Percentiles rank a stretch among this genome's conserved stretches.
Evolutionary conservation across 2,113 vertebrate genomes (phyloP).

Genomic region (Poeciliopsis turrubarensis): DNA sequence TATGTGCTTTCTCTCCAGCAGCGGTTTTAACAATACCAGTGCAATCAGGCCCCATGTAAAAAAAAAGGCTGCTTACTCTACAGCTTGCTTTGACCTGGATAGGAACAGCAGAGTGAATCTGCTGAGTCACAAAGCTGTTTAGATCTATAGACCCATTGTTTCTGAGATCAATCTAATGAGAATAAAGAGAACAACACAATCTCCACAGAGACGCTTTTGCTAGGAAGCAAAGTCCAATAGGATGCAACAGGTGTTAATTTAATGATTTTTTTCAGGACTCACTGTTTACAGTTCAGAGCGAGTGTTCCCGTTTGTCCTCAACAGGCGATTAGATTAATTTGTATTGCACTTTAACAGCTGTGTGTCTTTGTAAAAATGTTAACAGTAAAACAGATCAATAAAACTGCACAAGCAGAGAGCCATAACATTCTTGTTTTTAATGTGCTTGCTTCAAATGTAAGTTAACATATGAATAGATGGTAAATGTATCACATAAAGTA

Average conservation of each 20-base stretch:
- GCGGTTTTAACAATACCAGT: slow-evolving; percentile 35
- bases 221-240: slow-evolving; percentile 14
- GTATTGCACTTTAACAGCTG: not conserved
- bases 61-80: slow-evolving; percentile 12
- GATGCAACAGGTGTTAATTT: not conserved
- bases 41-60: slow-evolving; percentile 33
- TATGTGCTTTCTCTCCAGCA: slow-evolving; percentile 25
- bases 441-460: not conserved
- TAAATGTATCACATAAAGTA: not conserved
- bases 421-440: not conserved
- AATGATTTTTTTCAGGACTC: not conserved
- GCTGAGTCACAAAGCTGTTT: slow-evolving; percentile 62
- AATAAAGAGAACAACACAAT: slow-evolving; percentile 55
- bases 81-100: slow-evolving; percentile 31
- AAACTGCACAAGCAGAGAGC: not conserved
- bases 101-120: slow-evolving; percentile 53
- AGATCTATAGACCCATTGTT: slow-evolving; percentile 58
- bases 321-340: not conserved
- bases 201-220: slow-evolving; percentile 24
- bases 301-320: not conserved
- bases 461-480: not conserved
- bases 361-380: not conserved
- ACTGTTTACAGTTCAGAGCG: not conserved
- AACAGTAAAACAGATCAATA: not conserved
- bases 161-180: slow-evolving; percentile 54